phyloP scores from a whole-genome alignment of 2,888 invertebrate species.

The Mechanitis messenoides region DNA sequence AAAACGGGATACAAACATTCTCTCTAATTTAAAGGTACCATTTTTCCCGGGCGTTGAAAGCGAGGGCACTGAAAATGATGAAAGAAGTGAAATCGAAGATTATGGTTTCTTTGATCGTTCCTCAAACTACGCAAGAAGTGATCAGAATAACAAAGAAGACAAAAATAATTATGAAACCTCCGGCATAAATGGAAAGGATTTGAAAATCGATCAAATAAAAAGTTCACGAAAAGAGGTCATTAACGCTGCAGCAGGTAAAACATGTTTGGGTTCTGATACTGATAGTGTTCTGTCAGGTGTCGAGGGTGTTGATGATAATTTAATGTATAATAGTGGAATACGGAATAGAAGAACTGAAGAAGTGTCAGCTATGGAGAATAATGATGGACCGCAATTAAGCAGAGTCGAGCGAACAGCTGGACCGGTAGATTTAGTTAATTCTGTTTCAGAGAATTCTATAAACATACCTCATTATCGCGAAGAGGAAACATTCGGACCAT shows the following conservation, averaged over 20 bases:
- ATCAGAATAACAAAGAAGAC: slow-evolving; percentile 21
- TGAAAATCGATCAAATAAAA: slow-evolving; percentile 17
- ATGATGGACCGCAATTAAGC: slow-evolving; percentile 5
- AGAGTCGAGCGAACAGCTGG: slow-evolving; percentile 19
- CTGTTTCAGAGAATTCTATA: slow-evolving; percentile 37
- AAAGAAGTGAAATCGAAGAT: slow-evolving; percentile 70
- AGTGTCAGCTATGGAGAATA: slow-evolving; percentile 17
- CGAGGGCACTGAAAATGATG: slow-evolving; percentile 66
- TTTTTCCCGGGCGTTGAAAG: slow-evolving; percentile 58
- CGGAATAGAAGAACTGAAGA: slow-evolving; percentile 47
- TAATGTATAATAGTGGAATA: slow-evolving; percentile 53
- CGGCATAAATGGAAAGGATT: slow-evolving; percentile 16
- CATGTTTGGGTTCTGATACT: slow-evolving; percentile 57
- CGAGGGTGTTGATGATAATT: slow-evolving; percentile 60
- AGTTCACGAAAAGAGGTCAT: slow-evolving; percentile 22
- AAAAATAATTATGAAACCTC: slow-evolving; percentile 6
- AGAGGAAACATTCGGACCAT: slow-evolving; percentile 55
- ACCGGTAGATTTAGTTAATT: slow-evolving; percentile 32
- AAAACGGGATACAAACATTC: slow-evolving; percentile 50
- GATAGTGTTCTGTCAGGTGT: slow-evolving; percentile 58
- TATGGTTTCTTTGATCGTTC: slow-evolving; percentile 56
- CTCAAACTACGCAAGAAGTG: slow-evolving; percentile 29
- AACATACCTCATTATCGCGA: slow-evolving; percentile 50
- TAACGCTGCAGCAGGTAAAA: slow-evolving; percentile 38
- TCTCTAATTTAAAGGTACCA: slow-evolving; percentile 56